Percentiles rank a stretch among this genome's conserved stretches.
phyloP scores from a whole-genome alignment of 2,888 invertebrate genomes.

The Sinhomidia bicolor region DNA sequence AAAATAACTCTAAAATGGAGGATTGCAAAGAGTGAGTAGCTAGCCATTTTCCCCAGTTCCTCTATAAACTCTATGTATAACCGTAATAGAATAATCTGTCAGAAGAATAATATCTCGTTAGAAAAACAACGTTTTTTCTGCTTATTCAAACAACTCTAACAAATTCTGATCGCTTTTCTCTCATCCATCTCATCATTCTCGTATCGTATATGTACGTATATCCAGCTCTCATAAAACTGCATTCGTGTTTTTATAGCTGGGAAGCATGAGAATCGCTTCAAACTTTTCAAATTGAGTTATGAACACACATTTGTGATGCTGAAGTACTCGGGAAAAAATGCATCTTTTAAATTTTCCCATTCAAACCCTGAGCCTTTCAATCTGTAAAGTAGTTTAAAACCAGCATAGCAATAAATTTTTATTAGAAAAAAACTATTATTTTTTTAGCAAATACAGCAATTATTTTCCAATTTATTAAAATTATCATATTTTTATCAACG shows the following conservation, averaged over 20 bases:
- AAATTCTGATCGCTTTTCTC: conserved; percentile 64
- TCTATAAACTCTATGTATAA: conserved; percentile 38
- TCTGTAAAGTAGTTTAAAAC: no score
- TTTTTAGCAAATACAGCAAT: no score
- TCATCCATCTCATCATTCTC: conserved; percentile 14
- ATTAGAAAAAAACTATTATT: no score
- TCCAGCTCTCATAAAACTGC: background rate
- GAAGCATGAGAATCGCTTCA: conserved; percentile 1
- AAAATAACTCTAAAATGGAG: background rate
- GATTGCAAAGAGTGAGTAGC: background rate
- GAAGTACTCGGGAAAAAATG: background rate
- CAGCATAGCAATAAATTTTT: no score
- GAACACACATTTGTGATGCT: background rate
- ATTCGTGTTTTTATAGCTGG: conserved; percentile 2
- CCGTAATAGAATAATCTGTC: conserved; percentile 88
- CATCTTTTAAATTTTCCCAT: no score
- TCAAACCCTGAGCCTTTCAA: no score
- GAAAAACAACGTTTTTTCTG: conserved; percentile 65
- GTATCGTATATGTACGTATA: no score
- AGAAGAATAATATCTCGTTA: conserved; percentile 80
- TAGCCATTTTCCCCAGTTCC: conserved; percentile 33
- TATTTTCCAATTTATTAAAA: background rate
- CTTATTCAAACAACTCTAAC: conserved; percentile 69
- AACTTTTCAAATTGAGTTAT: background rate
- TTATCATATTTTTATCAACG: background rate